Evolutionary conservation across 2,888 invertebrate species (phyloP), one percentile per base, ranked within the genome.

Genomic region (Lasioglossum morio): DNA sequence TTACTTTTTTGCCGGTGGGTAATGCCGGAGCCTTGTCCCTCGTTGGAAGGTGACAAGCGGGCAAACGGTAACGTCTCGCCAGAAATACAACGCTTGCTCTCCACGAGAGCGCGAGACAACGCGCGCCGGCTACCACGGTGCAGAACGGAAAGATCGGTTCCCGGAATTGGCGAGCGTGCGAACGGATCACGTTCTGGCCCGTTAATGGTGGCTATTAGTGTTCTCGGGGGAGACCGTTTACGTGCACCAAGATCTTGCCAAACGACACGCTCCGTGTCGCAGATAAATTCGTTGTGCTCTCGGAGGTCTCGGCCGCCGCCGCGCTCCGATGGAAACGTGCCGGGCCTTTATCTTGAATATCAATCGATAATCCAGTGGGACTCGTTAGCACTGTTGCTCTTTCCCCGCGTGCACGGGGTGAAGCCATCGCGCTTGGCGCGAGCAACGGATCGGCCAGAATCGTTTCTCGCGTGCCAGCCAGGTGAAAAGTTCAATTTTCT

Each of bases 171-270:
- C 82, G 84, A 88, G 88, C 88, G 88, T 88, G 88, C 72, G 88
- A 87, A 85, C 79, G 82, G 87, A 89, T 86, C 88, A 86, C 88
- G 89, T 91, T 85, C 87, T 83, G 86, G 82, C 87, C 84, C 83
- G 86, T 88, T 91, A 90, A 91, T 91, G 89, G 89, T 79, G 83
- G 89, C 90, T 89, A 91, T 91, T 91, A 90, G 86, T 85, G 87
- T 89, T 88, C 81, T 81, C 82, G 82, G 77, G 83, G 86, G 89
- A 84, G 85, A 83, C 83, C 85, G 89, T 89, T 88, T 88, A 88
- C 87, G 85, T 88, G 87, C 86, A 74, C 82, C 84, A 85, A 78
- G 82, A 88, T 83, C 86, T 86, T 81, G 88, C 86, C 84, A 81
- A 79, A 85, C 86, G 83, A 86, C 84, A 84, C 83, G 73, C 79